Evolutionary conservation across 2,113 vertebrate species (phyloP).

Genomic region (Dromiciops gliroides): DNA sequence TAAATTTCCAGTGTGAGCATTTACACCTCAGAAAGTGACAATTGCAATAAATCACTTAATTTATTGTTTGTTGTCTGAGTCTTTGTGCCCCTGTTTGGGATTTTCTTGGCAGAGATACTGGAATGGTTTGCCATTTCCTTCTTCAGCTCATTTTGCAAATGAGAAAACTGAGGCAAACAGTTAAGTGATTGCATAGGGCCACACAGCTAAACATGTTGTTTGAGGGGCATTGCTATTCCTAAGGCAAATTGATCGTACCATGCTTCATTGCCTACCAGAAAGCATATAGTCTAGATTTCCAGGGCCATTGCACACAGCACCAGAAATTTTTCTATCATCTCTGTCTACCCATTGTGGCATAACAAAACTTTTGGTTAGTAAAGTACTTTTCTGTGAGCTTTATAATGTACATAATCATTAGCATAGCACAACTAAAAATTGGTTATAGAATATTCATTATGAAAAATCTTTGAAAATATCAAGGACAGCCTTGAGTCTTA

Average conservation of each 20-base stretch:
- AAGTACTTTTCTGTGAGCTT: too few relatives aligned
- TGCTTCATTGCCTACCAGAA: background rate
- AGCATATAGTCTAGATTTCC: background rate
- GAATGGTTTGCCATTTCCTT: background rate
- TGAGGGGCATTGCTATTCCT: background rate
- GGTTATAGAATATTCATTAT: too few relatives aligned
- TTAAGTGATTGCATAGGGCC: background rate
- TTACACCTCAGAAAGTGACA: background rate
- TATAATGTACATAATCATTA: too few relatives aligned
- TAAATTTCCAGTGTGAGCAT: background rate
- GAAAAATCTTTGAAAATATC: too few relatives aligned
- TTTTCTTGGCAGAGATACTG: background rate
- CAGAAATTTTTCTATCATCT: background rate
- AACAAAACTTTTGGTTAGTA: too few relatives aligned
- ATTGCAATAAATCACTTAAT: background rate
- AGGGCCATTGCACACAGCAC: background rate
- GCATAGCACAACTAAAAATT: too few relatives aligned
- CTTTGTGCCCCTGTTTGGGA: background rate
- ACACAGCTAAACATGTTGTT: background rate
- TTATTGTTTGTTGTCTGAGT: background rate
- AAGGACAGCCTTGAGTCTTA: too few relatives aligned
- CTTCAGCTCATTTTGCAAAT: background rate
- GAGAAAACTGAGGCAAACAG: background rate
- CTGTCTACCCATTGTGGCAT: too few relatives aligned
- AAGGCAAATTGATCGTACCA: background rate